Conservation (phyloP, 2,797 vertebrate genomes). For the Pangasius larnaudii region DNA sequence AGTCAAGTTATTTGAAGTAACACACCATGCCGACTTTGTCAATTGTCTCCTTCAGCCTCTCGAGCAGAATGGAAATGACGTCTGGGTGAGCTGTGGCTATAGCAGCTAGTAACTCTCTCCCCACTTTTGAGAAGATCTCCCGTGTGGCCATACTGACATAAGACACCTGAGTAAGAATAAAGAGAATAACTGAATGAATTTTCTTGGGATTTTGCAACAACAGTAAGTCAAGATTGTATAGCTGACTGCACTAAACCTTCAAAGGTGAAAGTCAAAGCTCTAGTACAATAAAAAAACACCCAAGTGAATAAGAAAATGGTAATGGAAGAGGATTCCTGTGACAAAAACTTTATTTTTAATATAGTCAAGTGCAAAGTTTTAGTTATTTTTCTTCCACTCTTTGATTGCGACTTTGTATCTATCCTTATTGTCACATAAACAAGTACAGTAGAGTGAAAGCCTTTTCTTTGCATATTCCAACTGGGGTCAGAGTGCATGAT, state of each 20-base stretch:
- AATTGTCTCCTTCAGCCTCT: slow-evolving; percentile 87
- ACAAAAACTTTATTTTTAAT: background rate
- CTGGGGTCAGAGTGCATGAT: background rate
- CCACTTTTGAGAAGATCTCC: slow-evolving; percentile 95
- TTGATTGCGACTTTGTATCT: background rate
- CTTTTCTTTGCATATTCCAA: background rate
- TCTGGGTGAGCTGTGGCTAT: slow-evolving; percentile 86
- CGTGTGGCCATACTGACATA: slow-evolving; percentile 90
- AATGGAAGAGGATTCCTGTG: background rate
- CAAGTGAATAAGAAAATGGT: background rate
- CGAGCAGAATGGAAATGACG: slow-evolving; percentile 88
- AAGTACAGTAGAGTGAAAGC: background rate
- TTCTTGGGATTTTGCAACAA: background rate
- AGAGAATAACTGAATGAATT: background rate
- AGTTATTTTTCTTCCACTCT: background rate
- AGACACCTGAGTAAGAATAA: slow-evolving; percentile 79
- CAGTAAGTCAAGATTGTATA: background rate
- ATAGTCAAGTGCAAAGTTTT: background rate
- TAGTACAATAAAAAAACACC: background rate
- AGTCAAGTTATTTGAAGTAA: background rate
- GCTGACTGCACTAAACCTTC: background rate
- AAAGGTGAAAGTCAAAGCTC: background rate
- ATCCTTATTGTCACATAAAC: background rate
- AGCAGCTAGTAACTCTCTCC: slow-evolving; percentile 88
- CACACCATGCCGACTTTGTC: slow-evolving; percentile 94